phyloP scores from a whole-genome alignment of 2,113 vertebrate genomes.

The Axis porcinus region DNA sequence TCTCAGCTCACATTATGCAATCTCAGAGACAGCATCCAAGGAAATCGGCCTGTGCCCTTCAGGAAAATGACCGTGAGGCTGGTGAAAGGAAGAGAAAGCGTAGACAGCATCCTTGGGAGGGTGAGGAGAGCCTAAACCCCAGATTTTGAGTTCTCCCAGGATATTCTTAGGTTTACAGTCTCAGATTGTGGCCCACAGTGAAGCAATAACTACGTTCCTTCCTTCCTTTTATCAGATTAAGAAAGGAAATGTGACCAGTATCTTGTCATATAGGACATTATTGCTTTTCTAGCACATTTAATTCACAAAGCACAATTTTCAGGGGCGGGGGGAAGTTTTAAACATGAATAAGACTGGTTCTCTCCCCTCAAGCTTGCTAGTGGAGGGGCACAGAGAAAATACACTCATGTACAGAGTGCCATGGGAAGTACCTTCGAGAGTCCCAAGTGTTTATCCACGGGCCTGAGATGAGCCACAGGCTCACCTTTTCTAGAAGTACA shows the following conservation, averaged over 20 bases:
- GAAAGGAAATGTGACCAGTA: neutral
- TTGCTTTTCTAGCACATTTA: neutral
- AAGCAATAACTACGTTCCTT: neutral
- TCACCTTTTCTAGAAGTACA: neutral
- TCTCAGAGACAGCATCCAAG: neutral
- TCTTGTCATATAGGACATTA: neutral
- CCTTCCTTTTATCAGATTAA: neutral
- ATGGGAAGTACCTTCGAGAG: neutral
- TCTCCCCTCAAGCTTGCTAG: neutral
- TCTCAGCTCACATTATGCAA: neutral
- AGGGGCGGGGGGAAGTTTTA: neutral
- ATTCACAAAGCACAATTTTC: neutral
- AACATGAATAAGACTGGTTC: neutral
- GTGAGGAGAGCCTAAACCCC: neutral
- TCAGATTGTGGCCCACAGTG: neutral
- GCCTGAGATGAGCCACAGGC: no score
- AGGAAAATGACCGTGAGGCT: neutral
- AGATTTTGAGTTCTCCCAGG: neutral
- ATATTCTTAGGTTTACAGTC: neutral
- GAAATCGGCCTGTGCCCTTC: neutral
- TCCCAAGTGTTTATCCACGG: fast-evolving
- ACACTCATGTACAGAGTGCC: no score
- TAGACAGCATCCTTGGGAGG: neutral
- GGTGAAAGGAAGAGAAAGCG: neutral
- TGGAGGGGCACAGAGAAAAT: neutral